Evolutionary conservation across 2,888 invertebrate species (phyloP), one percentile per base, ranked within the genome.

Genomic region (Boloria euphrosyne): DNA sequence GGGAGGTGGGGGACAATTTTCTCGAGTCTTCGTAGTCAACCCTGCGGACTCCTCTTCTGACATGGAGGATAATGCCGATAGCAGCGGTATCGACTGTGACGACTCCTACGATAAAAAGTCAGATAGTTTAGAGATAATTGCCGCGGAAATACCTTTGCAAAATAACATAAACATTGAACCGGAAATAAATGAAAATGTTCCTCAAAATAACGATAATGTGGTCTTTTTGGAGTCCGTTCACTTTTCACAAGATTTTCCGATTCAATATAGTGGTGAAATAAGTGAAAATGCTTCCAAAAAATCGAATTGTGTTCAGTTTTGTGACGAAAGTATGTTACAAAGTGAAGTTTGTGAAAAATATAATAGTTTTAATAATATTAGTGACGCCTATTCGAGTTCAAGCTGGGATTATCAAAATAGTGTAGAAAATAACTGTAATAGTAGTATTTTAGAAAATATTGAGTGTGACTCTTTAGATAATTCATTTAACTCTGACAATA

Each of bases 21-120:
- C 94, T 46, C 93, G 95, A 64, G 94, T 95, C 17, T 95, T 95
- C 78, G 94, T 95, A 1, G 95, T 95, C 18, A 95, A 95, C 76
- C 94, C 94, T 7, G 89, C 87, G 18, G 93, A 93, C 60, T 94
- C 94, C 7, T 94, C 94, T 3, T 94, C 94, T 0, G 94, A 94
- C 62, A 87, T 93, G 51, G 94, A 94, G 62, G 91, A 93, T 74
- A 93, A 93, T 65, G 94, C 94, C 0, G 93, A 93, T 70, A 92
- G 93, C 71, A 93, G 93, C 65, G 94, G 94, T 52, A 93, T 92
- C 58, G 93, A 94, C 74, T 94, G 94, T 57, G 95, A 95, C 44
- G 95, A 95, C 78, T 94, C 95, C 71, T 94, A 94, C 74, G 90
- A 90, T 73, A 90, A 87, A 75, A 91, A 89, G 75, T 89, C 90